Conservation (phyloP, 2,797 vertebrate genomes). For the Hephaestus fuliginosus region DNA sequence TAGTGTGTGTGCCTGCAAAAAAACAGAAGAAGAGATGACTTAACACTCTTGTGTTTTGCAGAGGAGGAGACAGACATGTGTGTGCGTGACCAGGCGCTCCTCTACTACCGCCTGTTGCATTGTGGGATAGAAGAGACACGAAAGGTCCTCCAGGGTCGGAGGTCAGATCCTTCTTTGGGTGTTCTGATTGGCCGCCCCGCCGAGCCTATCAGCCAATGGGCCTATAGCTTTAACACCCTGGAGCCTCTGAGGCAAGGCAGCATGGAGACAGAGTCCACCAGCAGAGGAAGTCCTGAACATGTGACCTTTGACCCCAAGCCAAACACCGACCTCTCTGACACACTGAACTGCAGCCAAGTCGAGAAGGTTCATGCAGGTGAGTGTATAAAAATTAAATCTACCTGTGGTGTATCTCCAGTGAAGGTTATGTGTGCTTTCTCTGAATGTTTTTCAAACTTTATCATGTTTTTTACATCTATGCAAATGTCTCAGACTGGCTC, state of each 20-base stretch:
- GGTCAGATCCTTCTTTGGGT: constrained; percentile 92
- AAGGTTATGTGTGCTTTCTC: no score
- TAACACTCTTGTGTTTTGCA: constrained; percentile 54
- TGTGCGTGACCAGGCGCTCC: constrained; percentile 91
- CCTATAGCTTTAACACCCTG: constrained; percentile 91
- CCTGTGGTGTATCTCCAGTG: no score
- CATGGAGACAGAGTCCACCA: constrained; percentile 73
- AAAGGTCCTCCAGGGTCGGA: constrained; percentile 88
- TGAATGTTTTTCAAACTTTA: no score
- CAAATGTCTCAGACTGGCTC: no score
- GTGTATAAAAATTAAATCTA: background rate
- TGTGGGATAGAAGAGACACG: constrained; percentile 87
- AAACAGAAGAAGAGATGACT: background rate
- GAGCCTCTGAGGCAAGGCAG: constrained; percentile 85
- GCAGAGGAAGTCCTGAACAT: constrained; percentile 63
- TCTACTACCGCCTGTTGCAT: constrained; percentile 94
- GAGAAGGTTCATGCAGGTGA: constrained; percentile 61
- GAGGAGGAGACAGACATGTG: constrained; percentile 96
- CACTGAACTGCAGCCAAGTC: constrained; percentile 30
- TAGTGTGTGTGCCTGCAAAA: constrained; percentile 44
- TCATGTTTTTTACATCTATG: no score
- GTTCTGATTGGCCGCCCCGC: constrained; percentile 89
- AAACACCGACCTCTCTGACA: constrained; percentile 45
- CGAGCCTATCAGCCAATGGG: constrained; percentile 90
- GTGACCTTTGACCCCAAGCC: constrained; percentile 49